These are phyloP conservation scores for Kradibia gibbosae DNA, from an alignment of 1,140 invertebrate genomes.

Conservation along the genomic window DNA sequence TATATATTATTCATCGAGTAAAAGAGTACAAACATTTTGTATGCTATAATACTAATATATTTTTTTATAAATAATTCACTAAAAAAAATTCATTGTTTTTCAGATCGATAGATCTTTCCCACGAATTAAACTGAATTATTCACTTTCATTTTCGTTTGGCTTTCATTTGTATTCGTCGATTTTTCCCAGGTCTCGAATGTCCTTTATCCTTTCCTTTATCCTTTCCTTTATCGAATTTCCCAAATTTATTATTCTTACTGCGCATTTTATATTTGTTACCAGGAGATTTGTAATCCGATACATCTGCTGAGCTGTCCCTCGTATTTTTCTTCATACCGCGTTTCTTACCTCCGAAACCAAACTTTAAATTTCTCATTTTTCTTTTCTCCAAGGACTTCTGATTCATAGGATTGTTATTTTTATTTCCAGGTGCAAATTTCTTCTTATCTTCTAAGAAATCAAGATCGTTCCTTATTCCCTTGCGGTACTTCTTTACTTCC, in stretches of 20 bases:
- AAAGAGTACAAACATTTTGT: conserved; percentile 4
- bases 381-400: conserved; percentile 76
- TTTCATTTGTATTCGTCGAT: conserved; percentile 76
- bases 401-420: conserved; percentile 57
- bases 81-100: conserved; percentile 1
- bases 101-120: conserved; percentile 6
- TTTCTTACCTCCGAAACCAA: conserved; percentile 97
- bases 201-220: conserved; percentile 22
- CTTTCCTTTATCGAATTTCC: conserved; percentile 63
- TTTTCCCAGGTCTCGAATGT: conserved; percentile 76
- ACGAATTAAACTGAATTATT: not conserved
- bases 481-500: conserved; percentile 88
- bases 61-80: conserved; percentile 9
- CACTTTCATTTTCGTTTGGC: conserved; percentile 60
- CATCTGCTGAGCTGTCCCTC: conserved; percentile 81
- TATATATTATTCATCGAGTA: not conserved
- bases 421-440: conserved; percentile 58
- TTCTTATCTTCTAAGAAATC: conserved; percentile 89
- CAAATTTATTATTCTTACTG: conserved; percentile 60
- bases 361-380: conserved; percentile 87
- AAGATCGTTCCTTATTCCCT: conserved; percentile 84
- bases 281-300: conserved; percentile 76
- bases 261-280: conserved; percentile 64
- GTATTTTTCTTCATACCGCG: conserved; percentile 92
- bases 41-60: not conserved